Conservation (phyloP, 2,797 vertebrate genomes). For the Champsocephalus gunnari region DNA sequence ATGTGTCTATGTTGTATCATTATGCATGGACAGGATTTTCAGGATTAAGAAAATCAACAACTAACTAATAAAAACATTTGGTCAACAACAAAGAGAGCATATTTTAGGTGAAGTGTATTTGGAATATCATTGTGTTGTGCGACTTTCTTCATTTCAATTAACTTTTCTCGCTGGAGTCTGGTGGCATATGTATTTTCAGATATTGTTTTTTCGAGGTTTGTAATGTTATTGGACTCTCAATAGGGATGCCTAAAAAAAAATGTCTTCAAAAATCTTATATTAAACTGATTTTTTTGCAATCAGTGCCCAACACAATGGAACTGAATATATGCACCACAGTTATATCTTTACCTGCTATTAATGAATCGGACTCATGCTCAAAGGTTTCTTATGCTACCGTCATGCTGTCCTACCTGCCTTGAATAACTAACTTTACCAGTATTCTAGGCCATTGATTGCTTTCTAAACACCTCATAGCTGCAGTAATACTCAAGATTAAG, state of each 20-base stretch:
- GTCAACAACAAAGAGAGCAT: not conserved
- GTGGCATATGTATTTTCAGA: too few relatives aligned
- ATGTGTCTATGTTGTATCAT: not conserved
- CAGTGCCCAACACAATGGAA: too few relatives aligned
- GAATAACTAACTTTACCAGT: constrained; percentile 14
- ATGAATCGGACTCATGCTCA: not conserved
- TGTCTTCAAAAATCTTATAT: too few relatives aligned
- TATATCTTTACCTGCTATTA: not conserved
- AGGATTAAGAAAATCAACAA: not conserved
- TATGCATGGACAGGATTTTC: not conserved
- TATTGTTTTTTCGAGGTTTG: too few relatives aligned
- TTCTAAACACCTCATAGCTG: constrained; percentile 28
- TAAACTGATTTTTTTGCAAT: too few relatives aligned
- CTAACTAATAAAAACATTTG: not conserved
- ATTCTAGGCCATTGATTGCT: constrained; percentile 23
- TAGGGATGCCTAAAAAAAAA: too few relatives aligned
- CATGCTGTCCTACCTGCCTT: not conserved
- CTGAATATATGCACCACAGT: too few relatives aligned
- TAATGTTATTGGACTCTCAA: too few relatives aligned
- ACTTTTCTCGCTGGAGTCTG: not conserved
- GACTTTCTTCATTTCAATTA: not conserved
- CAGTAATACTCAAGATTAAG: constrained; percentile 33
- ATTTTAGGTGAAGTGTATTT: not conserved
- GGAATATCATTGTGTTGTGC: not conserved
- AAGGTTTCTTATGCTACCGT: not conserved